phyloP scores from a whole-genome alignment of 2,113 vertebrate species.

The Gymnorhina tibicen region DNA sequence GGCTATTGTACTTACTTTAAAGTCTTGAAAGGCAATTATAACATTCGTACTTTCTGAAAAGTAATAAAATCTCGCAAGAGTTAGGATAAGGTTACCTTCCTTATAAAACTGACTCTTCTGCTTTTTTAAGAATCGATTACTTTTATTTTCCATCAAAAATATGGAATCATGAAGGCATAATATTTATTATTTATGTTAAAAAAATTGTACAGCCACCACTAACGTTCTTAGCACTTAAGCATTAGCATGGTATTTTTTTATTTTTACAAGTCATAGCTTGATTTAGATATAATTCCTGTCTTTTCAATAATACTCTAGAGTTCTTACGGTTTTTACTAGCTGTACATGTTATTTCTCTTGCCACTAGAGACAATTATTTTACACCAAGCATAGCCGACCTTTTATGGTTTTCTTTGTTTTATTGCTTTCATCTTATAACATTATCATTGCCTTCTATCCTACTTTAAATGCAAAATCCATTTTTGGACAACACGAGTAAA shows the following conservation, averaged over 20 bases:
- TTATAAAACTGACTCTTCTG: background rate
- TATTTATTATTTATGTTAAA: background rate
- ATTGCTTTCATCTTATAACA: background rate
- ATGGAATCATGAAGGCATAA: background rate
- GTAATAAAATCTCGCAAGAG: background rate
- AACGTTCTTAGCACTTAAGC: background rate
- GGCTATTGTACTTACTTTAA: background rate
- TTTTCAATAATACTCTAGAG: background rate
- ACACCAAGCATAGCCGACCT: background rate
- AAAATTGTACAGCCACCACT: background rate
- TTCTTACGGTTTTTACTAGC: background rate
- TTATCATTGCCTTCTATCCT: background rate
- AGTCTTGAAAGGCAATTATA: background rate
- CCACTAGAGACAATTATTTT: background rate
- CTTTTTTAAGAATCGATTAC: background rate
- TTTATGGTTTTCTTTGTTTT: background rate
- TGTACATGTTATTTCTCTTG: background rate
- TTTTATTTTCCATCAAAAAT: background rate
- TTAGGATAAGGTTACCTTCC: background rate
- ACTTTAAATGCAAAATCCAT: background rate
- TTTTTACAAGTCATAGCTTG: background rate
- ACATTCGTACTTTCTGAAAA: background rate
- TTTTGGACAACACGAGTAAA: background rate
- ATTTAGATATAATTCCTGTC: background rate
- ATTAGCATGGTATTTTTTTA: background rate